Evolutionary conservation across 2,797 vertebrate genomes (phyloP), one percentile per base, ranked within the genome.

Genomic region (Darevskia nairensis): DNA sequence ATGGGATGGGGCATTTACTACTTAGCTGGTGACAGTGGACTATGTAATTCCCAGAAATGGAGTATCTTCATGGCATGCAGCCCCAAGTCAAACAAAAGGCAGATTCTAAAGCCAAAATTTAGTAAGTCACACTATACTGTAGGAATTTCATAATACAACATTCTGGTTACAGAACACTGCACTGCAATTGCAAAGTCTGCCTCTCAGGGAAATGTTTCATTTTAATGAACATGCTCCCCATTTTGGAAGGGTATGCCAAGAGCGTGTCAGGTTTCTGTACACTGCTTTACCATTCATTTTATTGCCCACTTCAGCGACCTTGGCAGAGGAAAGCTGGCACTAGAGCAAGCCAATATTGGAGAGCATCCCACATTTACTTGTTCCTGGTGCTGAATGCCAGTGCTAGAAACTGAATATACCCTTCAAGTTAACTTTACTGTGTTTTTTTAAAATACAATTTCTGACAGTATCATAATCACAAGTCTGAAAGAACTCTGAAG

Each of bases 211-310:
- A 71, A 35, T 74, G 23, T 50, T 69, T 69, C 74, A 59, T 84
- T 85, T 41, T 35, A 85, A 44, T 75, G 78, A 11, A 74, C 21
- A 41, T 66, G 59, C 66, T 83, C 80, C 86, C 3, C 13, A 41
- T 11, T 91, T 89, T 64, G 80, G 68, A 93, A 90, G 84, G 74
- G 41, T 10, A 66, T n/a, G 27, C 68, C 66, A 64, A 94, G 74
- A 23, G 7, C 13, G 79, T 46, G 6, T 29, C n/a, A 50, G 8
- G 0, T 0, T 88, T 35, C 3, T 76, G 86, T 81, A 27, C 68
- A 82, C 15, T 25, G 23, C 64, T 88, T 55, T 77, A 35, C 19
- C n/a, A 59, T 41, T 55, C 11, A 72, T 64, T 80, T 84, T 74
- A 8, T 10, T n/a, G 15, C 66, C 69, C 27, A 64, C 44, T 64